Conservation (phyloP, 1,140 invertebrate genomes). For the Drosophila ananassae region DNA sequence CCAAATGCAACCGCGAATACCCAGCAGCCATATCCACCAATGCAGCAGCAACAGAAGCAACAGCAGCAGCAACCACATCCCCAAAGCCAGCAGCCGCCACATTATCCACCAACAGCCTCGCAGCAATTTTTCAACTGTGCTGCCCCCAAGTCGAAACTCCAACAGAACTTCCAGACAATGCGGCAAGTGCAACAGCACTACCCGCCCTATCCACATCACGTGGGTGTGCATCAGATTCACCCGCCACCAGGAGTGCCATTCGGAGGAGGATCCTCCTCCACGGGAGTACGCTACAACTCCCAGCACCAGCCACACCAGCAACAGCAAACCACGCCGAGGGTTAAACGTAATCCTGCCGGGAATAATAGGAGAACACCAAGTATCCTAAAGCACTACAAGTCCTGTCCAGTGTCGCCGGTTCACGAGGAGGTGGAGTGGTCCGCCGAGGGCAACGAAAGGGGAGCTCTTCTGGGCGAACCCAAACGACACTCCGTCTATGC, state of each 20-base stretch:
- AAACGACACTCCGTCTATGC: slow-evolving; percentile 82
- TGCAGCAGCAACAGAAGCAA: slow-evolving; percentile 11
- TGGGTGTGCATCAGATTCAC: slow-evolving; percentile 82
- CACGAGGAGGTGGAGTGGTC: slow-evolving; percentile 88
- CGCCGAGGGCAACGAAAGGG: slow-evolving; percentile 50
- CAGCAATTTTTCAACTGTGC: slow-evolving; percentile 80
- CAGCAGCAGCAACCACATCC: background rate
- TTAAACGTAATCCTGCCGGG: slow-evolving; percentile 72
- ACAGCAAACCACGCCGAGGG: slow-evolving; percentile 22
- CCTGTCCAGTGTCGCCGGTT: slow-evolving; percentile 88
- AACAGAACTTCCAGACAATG: slow-evolving; percentile 83
- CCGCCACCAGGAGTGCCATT: slow-evolving; percentile 79
- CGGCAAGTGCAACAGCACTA: slow-evolving; percentile 83
- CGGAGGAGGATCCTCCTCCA: slow-evolving; percentile 7
- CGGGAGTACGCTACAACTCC: slow-evolving; percentile 3
- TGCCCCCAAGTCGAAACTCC: slow-evolving; percentile 83
- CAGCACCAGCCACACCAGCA: slow-evolving; percentile 28
- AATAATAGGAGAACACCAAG: slow-evolving; percentile 85
- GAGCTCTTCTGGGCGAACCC: slow-evolving; percentile 55
- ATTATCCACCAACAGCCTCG: slow-evolving; percentile 10
- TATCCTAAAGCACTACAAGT: slow-evolving; percentile 88
- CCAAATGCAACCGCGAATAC: slow-evolving; percentile 2
- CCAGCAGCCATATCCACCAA: slow-evolving; percentile 18
- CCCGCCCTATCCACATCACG: slow-evolving; percentile 83
- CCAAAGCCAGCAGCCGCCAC: slow-evolving; percentile 13